Evolutionary conservation across 2,797 vertebrate genomes (phyloP).

Genomic region (Gymnodraco acuticeps): DNA sequence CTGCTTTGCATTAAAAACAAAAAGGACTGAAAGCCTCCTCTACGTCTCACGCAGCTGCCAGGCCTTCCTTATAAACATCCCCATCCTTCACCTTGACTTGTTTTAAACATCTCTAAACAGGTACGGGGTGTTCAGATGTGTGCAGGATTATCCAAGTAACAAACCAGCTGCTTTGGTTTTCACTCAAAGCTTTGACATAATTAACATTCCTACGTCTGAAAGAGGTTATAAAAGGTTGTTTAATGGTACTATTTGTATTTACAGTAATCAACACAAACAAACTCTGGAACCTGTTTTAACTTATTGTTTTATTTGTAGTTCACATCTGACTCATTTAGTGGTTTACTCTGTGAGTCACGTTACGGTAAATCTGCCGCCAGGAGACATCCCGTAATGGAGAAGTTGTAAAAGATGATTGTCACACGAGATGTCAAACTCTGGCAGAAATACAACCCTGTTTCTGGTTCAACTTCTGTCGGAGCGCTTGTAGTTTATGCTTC

Average conservation of each 20-base stretch:
- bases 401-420: neutral
- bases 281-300: neutral
- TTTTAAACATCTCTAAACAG: neutral
- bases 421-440: neutral
- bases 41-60: slow-evolving; percentile 7
- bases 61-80: neutral
- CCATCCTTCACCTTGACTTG: neutral
- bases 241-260: neutral
- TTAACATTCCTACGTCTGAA: neutral
- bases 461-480: neutral
- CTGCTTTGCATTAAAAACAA: slow-evolving; percentile 27
- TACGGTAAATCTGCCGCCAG: slow-evolving; percentile 21
- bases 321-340: slow-evolving; percentile 30
- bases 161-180: slow-evolving; percentile 20
- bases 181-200: neutral
- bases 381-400: neutral
- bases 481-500: neutral
- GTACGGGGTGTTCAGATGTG: neutral
- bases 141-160: neutral
- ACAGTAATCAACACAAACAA: neutral
- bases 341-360: neutral
- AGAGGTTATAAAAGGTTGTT: too few relatives aligned
- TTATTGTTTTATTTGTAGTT: neutral
- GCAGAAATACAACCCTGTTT: neutral
- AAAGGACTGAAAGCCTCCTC: slow-evolving; percentile 8